Conservation (phyloP, 1,140 invertebrate species). For the Magallana angulata region DNA sequence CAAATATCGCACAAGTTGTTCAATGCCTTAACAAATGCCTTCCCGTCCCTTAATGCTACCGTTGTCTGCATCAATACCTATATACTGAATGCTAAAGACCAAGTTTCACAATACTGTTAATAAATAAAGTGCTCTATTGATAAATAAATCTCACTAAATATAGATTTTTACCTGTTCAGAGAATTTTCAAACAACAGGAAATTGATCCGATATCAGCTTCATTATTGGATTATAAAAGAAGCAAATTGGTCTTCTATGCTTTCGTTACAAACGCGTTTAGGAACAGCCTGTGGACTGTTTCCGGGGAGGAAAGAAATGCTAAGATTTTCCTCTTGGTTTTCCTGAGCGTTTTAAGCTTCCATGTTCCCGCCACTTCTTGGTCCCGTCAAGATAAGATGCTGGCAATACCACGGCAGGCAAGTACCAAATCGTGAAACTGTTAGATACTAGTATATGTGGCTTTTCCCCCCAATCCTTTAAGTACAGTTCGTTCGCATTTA, state of each 20-base stretch:
- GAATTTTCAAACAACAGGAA: neutral
- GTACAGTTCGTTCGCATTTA: too few species aligned
- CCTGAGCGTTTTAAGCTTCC: neutral
- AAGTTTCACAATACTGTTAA: neutral
- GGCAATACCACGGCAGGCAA: conserved; percentile 50
- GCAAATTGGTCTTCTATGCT: neutral
- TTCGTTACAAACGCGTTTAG: neutral
- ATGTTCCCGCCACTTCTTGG: conserved; percentile 50
- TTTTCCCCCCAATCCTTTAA: too few species aligned
- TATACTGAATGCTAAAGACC: neutral
- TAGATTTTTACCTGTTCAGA: neutral
- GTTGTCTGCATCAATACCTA: conserved; percentile 4
- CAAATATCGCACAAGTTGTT: too few species aligned
- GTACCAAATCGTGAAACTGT: neutral
- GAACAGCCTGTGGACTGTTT: neutral
- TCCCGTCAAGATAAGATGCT: conserved; percentile 42
- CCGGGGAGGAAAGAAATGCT: neutral
- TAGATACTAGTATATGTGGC: too few species aligned
- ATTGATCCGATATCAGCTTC: conserved; percentile 23
- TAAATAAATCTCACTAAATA: neutral
- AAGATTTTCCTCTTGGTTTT: neutral
- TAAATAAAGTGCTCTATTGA: neutral
- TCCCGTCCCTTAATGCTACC: neutral
- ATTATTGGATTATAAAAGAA: conserved; percentile 33
- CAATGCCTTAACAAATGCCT: too few species aligned